Conservation (phyloP, 2,797 vertebrate species). For the Malurus leucopterus region DNA sequence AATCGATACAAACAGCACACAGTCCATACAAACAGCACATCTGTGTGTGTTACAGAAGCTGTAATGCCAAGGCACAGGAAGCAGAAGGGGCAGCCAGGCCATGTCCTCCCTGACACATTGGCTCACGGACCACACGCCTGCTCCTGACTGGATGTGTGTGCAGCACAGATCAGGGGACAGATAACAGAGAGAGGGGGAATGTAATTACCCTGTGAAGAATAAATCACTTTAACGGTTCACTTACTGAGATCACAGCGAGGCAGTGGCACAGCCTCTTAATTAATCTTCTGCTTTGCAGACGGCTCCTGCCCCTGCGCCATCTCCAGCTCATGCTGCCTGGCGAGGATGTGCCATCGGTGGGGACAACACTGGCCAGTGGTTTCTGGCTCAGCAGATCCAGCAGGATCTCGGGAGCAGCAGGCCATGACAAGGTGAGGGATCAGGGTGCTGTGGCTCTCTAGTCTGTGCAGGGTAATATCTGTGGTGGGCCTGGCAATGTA, state of each 20-base stretch:
- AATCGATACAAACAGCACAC: not conserved
- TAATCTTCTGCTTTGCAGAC: not conserved
- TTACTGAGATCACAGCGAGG: not conserved
- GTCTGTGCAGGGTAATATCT: not conserved
- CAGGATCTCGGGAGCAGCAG: not conserved
- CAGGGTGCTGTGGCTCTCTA: not conserved
- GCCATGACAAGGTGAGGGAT: not conserved
- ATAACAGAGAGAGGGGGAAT: not conserved
- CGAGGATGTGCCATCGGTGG: not conserved
- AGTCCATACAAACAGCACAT: rapidly evolving
- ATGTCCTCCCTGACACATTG: rapidly evolving
- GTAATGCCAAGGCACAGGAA: not conserved
- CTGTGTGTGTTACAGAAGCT: not conserved
- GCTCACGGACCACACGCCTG: not conserved
- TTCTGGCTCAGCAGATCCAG: not conserved
- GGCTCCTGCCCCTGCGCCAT: rapidly evolving
- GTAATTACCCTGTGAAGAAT: not conserved
- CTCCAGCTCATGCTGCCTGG: not conserved
- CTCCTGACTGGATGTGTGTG: not conserved
- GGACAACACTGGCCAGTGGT: not conserved
- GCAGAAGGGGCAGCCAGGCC: not conserved
- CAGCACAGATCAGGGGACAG: not conserved
- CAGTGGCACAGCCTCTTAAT: not conserved
- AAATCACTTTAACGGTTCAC: conserved; percentile 28
- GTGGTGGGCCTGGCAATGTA: not conserved